Evolutionary conservation across 2,797 vertebrate species (phyloP).

Genomic region (Neopelma chrysocephalum): DNA sequence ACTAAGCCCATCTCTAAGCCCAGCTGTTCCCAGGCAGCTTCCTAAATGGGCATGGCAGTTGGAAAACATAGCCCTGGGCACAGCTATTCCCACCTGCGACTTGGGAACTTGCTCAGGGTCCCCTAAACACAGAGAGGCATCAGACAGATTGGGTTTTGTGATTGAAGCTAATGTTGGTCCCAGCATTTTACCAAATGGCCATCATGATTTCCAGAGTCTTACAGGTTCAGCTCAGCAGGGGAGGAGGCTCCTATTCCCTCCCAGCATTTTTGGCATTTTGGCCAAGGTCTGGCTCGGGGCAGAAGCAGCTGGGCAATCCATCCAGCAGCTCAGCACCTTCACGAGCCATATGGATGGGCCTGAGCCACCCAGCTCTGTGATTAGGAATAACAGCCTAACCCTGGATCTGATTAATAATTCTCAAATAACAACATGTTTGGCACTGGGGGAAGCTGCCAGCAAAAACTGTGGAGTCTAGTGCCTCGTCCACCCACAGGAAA

Average conservation of each 20-base stretch:
- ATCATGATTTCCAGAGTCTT: neutral
- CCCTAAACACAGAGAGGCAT: rapidly evolving
- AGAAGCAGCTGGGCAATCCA: neutral
- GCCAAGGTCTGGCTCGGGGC: neutral
- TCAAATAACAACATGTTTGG: neutral
- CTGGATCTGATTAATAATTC: neutral
- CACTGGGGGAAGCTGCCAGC: neutral
- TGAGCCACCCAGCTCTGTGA: neutral
- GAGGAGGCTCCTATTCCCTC: neutral
- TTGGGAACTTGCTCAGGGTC: neutral
- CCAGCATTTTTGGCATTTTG: neutral
- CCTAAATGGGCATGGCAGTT: neutral
- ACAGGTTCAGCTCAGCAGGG: neutral
- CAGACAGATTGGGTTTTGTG: neutral
- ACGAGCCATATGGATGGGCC: rapidly evolving
- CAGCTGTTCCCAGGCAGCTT: neutral
- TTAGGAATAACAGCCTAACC: neutral
- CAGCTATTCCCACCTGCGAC: neutral
- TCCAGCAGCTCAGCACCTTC: neutral
- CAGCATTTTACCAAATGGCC: neutral
- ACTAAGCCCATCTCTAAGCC: neutral
- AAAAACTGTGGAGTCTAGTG: neutral
- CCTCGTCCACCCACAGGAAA: neutral
- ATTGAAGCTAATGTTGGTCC: neutral
- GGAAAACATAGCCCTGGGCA: neutral